Base-by-base conservation (phyloP, 2,888 invertebrate species). In the Stictocephala bisonia region DNA sequence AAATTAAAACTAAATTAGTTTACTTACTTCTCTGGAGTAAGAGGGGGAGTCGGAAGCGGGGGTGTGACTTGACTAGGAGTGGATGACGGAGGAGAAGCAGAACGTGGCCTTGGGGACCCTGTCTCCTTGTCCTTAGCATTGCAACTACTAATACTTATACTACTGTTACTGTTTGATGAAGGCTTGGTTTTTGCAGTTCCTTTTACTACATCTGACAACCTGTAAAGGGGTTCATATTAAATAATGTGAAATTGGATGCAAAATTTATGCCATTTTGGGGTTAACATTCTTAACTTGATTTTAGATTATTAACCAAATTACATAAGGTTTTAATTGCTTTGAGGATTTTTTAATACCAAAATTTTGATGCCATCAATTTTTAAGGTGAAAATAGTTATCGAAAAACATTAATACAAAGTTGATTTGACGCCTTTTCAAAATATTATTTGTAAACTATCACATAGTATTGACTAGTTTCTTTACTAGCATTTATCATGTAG, bases 121-220 rank as follows among this genome's bases (percentile, higher is more conserved):
- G 22, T 67, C 29, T 82, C 80, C 76, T 83, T 84, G 13, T 83
- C 84, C 78, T 84, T 85, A 76, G 83, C 83, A 40, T 64, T 64
- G 40, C 64, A 64, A 58, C 70, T 71, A 58, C 70, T 71, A 71
- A 71, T 44, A 29, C 41, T 58, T 58, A 58, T 58, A 71, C 70
- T 71, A 58, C 70, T 71, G 58, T 35, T n/a, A 51, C 51, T 51
- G 58, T 35, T 41, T n/a, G 51, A 35, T 53, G 66, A 20, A 40
- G 84, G 48, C 50, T 74, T 74, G 26, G 41, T 70, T 82, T 88
- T 90, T 66, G 89, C 89, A 44, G 90, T 90, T 72, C 92, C 92
- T 80, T 92, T 92, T 58, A 93, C 93, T 50, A 93, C 93, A 83
- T 93, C 93, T 11, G 93, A 90, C 80, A 93, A 86, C 82, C 92